Percentiles rank a stretch among this genome's conserved stretches.
Conservation (phyloP, 23 tunicate species). For the Botrylloides violaceus region DNA sequence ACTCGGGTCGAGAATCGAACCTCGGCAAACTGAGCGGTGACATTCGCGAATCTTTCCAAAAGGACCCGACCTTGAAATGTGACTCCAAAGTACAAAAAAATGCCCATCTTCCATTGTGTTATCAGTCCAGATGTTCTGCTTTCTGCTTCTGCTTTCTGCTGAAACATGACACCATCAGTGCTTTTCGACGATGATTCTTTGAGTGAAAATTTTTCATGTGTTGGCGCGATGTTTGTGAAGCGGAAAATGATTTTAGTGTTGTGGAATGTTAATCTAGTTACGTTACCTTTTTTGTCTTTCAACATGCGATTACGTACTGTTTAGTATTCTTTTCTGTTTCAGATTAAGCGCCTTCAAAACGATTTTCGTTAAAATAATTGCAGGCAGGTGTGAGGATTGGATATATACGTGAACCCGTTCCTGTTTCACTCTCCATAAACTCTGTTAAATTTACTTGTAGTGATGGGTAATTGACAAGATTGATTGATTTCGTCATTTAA, state of each 20-base stretch:
- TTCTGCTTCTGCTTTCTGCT: not conserved
- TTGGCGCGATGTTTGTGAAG: not conserved
- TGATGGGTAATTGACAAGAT: too few species aligned
- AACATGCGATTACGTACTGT: slow-evolving; percentile 1
- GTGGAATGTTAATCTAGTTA: not conserved
- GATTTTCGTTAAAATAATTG: not conserved
- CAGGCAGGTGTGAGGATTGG: not conserved
- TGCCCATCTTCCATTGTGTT: not conserved
- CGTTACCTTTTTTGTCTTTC: not conserved
- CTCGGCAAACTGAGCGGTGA: too few species aligned
- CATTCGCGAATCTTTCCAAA: not conserved
- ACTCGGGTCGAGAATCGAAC: too few species aligned
- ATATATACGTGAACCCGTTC: not conserved
- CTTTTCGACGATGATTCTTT: not conserved
- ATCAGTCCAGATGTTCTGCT: not conserved
- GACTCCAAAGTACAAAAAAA: not conserved
- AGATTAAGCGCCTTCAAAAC: not conserved
- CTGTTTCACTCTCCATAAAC: too few species aligned
- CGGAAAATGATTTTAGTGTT: not conserved
- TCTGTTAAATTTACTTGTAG: too few species aligned
- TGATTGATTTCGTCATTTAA: too few species aligned
- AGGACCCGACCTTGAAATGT: not conserved
- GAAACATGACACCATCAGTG: not conserved
- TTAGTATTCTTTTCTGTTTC: not conserved
- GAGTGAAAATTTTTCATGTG: not conserved